These are phyloP conservation scores for Cercopithecus mona DNA, from an alignment of 2,113 vertebrate genomes.

Conservation along the genomic window DNA sequence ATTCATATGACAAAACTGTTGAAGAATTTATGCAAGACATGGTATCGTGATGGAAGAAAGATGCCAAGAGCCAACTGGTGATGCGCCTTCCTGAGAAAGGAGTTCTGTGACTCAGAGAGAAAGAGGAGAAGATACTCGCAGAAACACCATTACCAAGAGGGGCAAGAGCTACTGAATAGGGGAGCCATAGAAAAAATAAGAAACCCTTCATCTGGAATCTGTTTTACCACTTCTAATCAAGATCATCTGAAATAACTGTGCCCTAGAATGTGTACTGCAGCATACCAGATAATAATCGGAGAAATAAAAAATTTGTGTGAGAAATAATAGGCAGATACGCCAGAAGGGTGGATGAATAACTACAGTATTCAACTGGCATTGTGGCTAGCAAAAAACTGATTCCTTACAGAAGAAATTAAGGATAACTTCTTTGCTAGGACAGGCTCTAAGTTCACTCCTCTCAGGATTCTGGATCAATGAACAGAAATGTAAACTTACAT, in stretches of 20 bases:
- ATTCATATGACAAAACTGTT: constrained; percentile 4
- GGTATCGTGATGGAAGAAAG: not conserved
- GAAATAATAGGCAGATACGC: not conserved
- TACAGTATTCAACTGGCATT: not conserved
- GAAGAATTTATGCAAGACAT: not conserved
- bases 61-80: not conserved
- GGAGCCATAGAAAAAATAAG: not conserved
- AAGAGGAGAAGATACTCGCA: not conserved
- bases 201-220: not conserved
- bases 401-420: not conserved
- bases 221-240: not conserved
- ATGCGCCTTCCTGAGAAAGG: not conserved
- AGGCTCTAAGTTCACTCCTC: not conserved
- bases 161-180: not conserved
- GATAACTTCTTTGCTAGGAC: not conserved
- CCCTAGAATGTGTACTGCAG: not conserved
- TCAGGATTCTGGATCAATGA: not conserved
- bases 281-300: not conserved
- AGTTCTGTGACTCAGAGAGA: not conserved
- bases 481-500: not conserved
- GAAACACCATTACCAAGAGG: not conserved
- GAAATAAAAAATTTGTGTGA: not conserved
- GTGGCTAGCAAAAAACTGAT: not conserved
- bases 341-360: not conserved
- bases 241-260: not conserved